Evolutionary conservation across 2,888 invertebrate genomes (phyloP), one percentile per base, ranked within the genome.

Genomic region (Cremastinae sp.): DNA sequence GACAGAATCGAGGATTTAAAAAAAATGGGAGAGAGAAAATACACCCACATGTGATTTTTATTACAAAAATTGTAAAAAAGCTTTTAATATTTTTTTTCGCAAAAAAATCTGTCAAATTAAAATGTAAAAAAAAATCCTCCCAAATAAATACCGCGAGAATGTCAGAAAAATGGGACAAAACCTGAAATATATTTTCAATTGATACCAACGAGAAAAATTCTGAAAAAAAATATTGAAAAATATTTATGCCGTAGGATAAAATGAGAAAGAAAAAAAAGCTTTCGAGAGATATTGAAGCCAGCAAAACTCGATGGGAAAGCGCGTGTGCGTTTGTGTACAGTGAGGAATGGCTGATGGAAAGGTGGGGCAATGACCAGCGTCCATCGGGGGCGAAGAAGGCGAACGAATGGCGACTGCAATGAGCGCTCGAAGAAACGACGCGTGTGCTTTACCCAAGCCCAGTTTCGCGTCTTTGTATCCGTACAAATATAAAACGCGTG

Each of bases 301-400:
- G 28, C 28, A 5, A 28, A 28, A 28, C 51, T 51, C 41, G 71
- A 49, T 62, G 69, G 62, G 64, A 66, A 14, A 28, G 61, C 68
- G 66, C 65, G 68, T 56, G 61, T 16, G 59, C 66, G 14, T 43
- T 12, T 37, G 39, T 51, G 39, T 51, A 39, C 51, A 22, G 51
- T 45, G 62, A 37, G 68, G 39, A 70, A 64, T 68, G 61, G 62
- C 68, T 68, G 75, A 72, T 73, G 65, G 64, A 74, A 75, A 76
- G 75, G 78, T 75, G 78, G 75, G 78, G 78, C 78, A 78, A 78
- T 78, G 78, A 78, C 78, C 78, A 78, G 64, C 64, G 78, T 70
- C 75, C 78, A 75, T 62, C 72, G 69, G 5, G 28, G 62, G 68
- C 68, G 61, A 68, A 56, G 68, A 62, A 62, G 45, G 53, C 53